Conservation (phyloP, 2,888 invertebrate genomes). For the Morinoia aosen region DNA sequence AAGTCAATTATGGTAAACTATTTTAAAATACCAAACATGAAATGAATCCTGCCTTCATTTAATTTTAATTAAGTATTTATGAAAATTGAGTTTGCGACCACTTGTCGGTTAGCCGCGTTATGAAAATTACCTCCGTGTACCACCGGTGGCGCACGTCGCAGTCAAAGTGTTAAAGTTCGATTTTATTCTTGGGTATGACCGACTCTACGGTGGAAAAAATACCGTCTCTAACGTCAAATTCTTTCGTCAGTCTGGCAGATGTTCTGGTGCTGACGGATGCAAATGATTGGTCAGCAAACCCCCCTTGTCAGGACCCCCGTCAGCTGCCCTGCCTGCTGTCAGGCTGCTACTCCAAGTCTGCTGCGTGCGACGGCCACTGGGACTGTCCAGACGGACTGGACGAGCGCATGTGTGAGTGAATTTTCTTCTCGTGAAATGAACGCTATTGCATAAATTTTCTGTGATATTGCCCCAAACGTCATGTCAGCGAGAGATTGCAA, state of each 20-base stretch:
- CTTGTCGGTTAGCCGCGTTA: too few species aligned
- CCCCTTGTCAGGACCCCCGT: slow-evolving; percentile 72
- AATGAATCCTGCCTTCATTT: too few species aligned
- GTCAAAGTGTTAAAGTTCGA: too few species aligned
- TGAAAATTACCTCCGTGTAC: too few species aligned
- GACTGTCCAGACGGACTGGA: slow-evolving; percentile 73
- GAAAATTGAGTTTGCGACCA: too few species aligned
- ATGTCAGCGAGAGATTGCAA: too few species aligned
- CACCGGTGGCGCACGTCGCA: too few species aligned
- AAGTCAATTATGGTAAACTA: too few species aligned
- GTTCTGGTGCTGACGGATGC: slow-evolving; percentile 73
- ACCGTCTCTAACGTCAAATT: neutral
- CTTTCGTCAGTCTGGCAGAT: slow-evolving; percentile 70
- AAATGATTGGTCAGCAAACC: slow-evolving; percentile 70
- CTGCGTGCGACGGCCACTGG: slow-evolving; percentile 72
- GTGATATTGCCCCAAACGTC: too few species aligned
- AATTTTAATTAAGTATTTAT: too few species aligned
- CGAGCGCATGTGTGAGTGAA: slow-evolving; percentile 71
- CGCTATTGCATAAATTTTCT: neutral
- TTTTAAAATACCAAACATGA: too few species aligned
- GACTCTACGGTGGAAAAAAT: neutral
- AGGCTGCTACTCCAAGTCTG: slow-evolving; percentile 71
- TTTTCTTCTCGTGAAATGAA: neutral
- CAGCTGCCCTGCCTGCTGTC: slow-evolving; percentile 72
- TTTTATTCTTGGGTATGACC: neutral